Base-by-base conservation (phyloP, 2,113 vertebrate genomes). In the Theristicus caerulescens region DNA sequence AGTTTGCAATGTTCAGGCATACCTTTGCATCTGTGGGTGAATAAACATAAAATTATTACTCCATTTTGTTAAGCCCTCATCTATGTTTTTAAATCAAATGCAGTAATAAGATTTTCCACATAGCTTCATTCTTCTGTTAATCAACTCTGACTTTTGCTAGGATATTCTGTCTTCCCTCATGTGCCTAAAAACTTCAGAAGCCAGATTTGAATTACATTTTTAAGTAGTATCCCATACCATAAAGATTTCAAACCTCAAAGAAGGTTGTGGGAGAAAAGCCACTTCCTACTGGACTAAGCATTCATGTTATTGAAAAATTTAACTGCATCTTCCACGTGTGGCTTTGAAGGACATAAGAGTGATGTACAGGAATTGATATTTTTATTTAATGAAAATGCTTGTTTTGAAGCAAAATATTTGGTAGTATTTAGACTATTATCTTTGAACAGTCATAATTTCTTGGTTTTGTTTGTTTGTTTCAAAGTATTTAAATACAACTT, bases 131-230 rank as follows among this genome's bases (percentile, higher is more conserved):
- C 29, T 74, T 95, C 47, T 71, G 22, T 58, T 79, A 55, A 90
- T 74, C 44, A 82, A 2, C 4, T 64, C 34, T 85, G 74, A 82
- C 29, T 87, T 97, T 76, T 85, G 2, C 32, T 79, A 54, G 32
- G 25, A 76, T 64, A 59, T 62, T 79, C 66, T 94, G 27, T 65
- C 55, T 76, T 87, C 38, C 29, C 7, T 85, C 12, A 44, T 64
- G 17, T 85, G 29, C 34, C 47, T 81, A 44, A 85, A 87, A 93
- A 42, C 34, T 90, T 93, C 44, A 59, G 73, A 82, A 93, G 13
- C 29, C 90, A 82, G 55, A 64, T 87, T 52, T n/a, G 26, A 95
- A n/a, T 67, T 94, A 67, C 38, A 71, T 89, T 95, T 96, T 92
- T 90, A 85, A 94, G 40, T 25, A 82, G 47, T 18, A 58, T 55